Conservation (phyloP, 37 sponge, comb jelly and placozoan genomes). For the Tethya wilhelma region DNA sequence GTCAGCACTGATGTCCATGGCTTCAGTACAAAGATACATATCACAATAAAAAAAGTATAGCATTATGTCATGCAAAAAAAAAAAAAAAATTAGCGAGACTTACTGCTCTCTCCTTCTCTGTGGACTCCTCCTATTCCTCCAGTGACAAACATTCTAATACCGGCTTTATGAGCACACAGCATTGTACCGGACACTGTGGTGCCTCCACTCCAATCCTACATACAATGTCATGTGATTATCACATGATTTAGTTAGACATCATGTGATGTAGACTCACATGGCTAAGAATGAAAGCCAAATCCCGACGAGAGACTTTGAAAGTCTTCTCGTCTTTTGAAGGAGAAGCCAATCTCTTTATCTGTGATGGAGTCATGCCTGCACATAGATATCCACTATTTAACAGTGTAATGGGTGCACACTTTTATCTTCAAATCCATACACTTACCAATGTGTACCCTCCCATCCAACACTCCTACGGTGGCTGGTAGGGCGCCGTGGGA, state of each 20-base stretch:
- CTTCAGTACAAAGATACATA: constrained; percentile 22
- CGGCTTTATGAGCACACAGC: constrained; percentile 85
- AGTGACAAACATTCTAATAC: constrained; percentile 92
- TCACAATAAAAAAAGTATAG: too few species aligned
- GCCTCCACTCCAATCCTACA: constrained; percentile 81
- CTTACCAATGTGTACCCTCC: constrained; percentile 74
- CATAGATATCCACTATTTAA: not conserved
- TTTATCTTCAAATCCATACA: not conserved
- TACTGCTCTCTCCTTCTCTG: constrained; percentile 78
- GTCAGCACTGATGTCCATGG: constrained; percentile 95
- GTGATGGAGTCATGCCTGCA: constrained; percentile 33
- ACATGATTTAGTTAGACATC: not conserved
- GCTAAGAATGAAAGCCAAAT: constrained; percentile 58
- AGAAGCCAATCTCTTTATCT: constrained; percentile 52
- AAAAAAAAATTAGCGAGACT: not conserved
- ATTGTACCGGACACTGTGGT: constrained; percentile 96
- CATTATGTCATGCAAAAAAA: not conserved
- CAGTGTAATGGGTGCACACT: not conserved
- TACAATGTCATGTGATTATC: not conserved
- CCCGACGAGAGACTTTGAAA: constrained; percentile 74
- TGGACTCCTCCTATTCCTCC: constrained; percentile 98
- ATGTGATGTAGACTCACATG: constrained; percentile 31
- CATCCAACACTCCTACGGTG: constrained; percentile 89
- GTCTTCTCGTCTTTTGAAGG: not conserved
- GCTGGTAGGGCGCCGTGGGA: constrained; percentile 81